Evolutionary conservation across 2,888 invertebrate species (phyloP).

Genomic region (Oeneis ivallda): DNA sequence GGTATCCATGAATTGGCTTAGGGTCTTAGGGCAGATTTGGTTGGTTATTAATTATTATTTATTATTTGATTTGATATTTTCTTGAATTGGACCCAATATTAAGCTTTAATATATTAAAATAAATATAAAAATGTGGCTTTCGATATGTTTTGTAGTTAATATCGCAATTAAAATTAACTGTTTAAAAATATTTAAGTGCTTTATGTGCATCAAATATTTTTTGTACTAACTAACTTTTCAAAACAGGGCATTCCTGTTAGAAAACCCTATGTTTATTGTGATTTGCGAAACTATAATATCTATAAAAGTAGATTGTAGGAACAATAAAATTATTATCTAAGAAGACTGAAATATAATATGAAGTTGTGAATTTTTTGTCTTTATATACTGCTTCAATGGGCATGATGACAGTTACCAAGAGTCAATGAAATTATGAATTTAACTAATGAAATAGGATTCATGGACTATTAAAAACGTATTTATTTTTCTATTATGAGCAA

Average conservation of each 20-base stretch:
- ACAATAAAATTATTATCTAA: conserved; percentile 11
- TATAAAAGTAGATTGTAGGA: neutral
- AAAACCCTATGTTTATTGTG: neutral
- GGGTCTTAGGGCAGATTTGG: too few species aligned
- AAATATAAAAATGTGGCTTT: neutral
- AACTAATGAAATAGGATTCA: too few species aligned
- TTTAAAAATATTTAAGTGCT: too few species aligned
- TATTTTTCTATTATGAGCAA: too few species aligned
- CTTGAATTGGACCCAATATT: too few species aligned
- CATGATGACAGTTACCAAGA: too few species aligned
- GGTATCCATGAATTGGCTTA: too few species aligned
- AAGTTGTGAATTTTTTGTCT: conserved; percentile 9
- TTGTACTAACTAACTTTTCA: neutral
- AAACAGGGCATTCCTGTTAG: neutral
- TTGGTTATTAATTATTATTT: too few species aligned
- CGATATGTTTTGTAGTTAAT: neutral
- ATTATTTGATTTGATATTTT: too few species aligned
- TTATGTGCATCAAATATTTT: too few species aligned
- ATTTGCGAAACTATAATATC: neutral
- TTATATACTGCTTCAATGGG: neutral
- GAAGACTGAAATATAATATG: conserved; percentile 14
- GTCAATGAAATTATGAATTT: too few species aligned
- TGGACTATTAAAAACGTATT: too few species aligned
- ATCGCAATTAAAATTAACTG: neutral
- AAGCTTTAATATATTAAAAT: neutral